Base-by-base conservation (phyloP, 1,140 invertebrate genomes). In the Papilio glaucus region DNA sequence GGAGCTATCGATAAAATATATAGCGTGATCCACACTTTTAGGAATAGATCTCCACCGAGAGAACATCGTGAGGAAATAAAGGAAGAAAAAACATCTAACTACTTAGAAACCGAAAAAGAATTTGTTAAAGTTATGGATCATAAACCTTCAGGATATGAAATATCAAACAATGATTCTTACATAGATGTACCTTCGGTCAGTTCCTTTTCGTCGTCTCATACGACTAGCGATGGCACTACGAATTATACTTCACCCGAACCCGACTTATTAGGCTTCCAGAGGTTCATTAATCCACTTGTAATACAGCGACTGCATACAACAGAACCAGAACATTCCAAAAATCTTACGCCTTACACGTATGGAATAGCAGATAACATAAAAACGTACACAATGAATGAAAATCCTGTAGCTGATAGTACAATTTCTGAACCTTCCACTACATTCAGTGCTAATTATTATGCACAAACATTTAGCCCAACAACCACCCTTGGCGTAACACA, bases 1-100 rank as follows among this genome's bases (percentile, higher is more conserved):
- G 90, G 86, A 26, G 91, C 93, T 13, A 94, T 94, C 49, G 90
- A 90, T 37, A 94, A 94, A 78, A 94, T 94, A 70, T 84, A 85
- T 24, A 80, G 21, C 12, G 74, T 86, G 10, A 78, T 85, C 2
- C 82, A 81, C 13, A 69, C 61, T 53, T 53, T 69, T 15, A 69
- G 37, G 10, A 53, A 53, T 18, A 33, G 12, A 53, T 8, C 67
- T 6, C 29, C 2, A 33, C 29, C 2, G 6, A 33, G 2, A 33
- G 29, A 33, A 53, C n/a, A 0, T 26, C 9, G 21, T 24, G 12
- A 57, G 24, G 9, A 57, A 24, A 57, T 24, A 57, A 24, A 33
- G 3, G 12, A 57, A 24, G n/a, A 26, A 24, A 24, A 57, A 0
- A 21, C 9, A 21, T 8, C 18, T 4, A 21, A 49, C 8, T 8